Conservation (phyloP, 2,113 vertebrate species). For the Callopanchax toddi region DNA sequence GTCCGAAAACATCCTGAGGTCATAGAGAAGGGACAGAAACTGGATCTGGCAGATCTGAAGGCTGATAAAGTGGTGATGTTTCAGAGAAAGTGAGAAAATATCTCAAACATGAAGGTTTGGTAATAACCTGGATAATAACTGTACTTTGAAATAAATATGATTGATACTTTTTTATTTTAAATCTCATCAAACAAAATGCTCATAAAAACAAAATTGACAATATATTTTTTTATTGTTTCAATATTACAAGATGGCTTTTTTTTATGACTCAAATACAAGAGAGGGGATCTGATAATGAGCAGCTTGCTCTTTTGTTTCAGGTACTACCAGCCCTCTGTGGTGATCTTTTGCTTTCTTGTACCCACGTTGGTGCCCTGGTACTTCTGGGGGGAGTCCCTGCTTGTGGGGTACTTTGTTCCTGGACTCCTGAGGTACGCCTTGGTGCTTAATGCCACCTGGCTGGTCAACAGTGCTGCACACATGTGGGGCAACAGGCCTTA, state of each 20-base stretch:
- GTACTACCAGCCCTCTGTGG: constrained; percentile 85
- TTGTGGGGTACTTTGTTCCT: constrained; percentile 83
- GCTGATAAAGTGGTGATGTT: constrained; percentile 93
- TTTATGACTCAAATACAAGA: not conserved
- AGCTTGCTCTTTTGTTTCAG: constrained; percentile 65
- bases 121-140: too few species aligned
- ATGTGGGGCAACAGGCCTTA: constrained; percentile 92
- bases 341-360: constrained; percentile 86
- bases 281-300: not conserved
- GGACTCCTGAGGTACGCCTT: constrained; percentile 83
- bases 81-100: constrained; percentile 83
- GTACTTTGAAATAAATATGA: too few species aligned
- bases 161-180: too few species aligned
- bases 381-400: constrained; percentile 87
- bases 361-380: constrained; percentile 89
- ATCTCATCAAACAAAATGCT: not conserved
- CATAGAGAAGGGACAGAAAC: constrained; percentile 86
- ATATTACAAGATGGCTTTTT: too few species aligned
- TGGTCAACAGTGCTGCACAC: constrained; percentile 96
- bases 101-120: not conserved
- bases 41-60: constrained; percentile 88
- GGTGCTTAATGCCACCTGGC: constrained; percentile 89
- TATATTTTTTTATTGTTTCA: too few species aligned
- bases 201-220: too few species aligned
- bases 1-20: constrained; percentile 93